phyloP scores from a whole-genome alignment of 2,888 invertebrate species.

The Euphydryas editha region DNA sequence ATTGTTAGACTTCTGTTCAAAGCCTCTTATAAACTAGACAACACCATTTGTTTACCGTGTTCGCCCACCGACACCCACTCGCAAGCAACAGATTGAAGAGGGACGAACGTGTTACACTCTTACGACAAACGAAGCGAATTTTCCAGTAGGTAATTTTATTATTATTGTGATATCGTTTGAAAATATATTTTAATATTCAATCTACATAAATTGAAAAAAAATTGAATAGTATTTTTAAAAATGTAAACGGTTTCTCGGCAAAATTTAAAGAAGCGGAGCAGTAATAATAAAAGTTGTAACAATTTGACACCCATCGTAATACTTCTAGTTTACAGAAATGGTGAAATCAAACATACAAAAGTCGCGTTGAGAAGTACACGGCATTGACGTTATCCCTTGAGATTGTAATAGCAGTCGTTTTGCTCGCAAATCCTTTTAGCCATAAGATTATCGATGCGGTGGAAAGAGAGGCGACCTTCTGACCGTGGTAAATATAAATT shows the following conservation, averaged over 20 bases:
- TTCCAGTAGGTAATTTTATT: not conserved
- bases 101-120: not conserved
- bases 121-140: not conserved
- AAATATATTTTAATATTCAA: not conserved
- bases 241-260: too few relatives aligned
- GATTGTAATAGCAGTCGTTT: not conserved
- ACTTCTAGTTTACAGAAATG: too few relatives aligned
- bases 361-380: not conserved
- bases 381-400: not conserved
- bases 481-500: constrained; percentile 2
- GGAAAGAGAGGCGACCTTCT: not conserved
- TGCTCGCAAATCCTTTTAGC: not conserved
- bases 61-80: constrained; percentile 31
- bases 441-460: not conserved
- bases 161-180: not conserved
- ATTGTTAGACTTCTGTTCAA: constrained; percentile 30
- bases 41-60: constrained; percentile 35
- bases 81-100: constrained; percentile 1
- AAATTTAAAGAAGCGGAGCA: too few relatives aligned
- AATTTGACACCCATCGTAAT: too few relatives aligned
- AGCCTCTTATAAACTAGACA: constrained; percentile 29
- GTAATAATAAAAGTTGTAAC: too few relatives aligned
- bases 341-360: too few relatives aligned
- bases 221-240: too few relatives aligned
- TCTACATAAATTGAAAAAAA: too few relatives aligned